phyloP scores from a whole-genome alignment of 2,888 invertebrate genomes.

The Thelaira solivaga region DNA sequence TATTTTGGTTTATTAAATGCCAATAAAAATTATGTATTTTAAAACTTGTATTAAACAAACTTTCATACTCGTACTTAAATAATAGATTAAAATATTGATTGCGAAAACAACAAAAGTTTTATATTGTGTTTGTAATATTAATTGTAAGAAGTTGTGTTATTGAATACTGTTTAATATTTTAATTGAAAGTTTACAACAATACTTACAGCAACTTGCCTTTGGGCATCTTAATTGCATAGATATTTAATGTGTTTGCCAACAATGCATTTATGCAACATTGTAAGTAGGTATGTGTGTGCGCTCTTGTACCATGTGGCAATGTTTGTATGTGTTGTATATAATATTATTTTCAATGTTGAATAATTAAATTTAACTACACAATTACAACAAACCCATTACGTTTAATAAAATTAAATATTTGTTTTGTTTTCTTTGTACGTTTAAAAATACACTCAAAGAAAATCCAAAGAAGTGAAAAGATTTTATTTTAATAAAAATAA shows the following conservation, averaged over 20 bases:
- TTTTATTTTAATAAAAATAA: too few relatives aligned
- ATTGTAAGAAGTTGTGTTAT: not conserved
- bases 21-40: too few relatives aligned
- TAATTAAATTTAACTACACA: constrained; percentile 58
- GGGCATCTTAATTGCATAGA: constrained; percentile 6
- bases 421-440: not conserved
- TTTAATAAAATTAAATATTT: constrained; percentile 37
- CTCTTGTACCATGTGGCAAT: too few relatives aligned
- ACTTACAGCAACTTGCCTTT: not conserved
- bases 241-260: constrained; percentile 22
- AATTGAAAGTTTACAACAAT: not conserved
- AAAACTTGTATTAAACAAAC: too few relatives aligned
- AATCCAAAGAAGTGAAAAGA: too few relatives aligned
- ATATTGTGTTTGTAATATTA: too few relatives aligned
- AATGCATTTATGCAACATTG: constrained; percentile 6
- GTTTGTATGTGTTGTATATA: not conserved
- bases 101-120: too few relatives aligned
- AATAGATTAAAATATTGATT: too few relatives aligned
- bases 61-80: too few relatives aligned
- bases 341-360: constrained; percentile 44
- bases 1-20: too few relatives aligned
- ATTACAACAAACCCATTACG: constrained; percentile 43
- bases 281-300: not conserved
- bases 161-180: not conserved
- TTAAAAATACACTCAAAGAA: constrained; percentile 7